A percentile compares a stretch with the other conserved stretches of the same genome.
These are phyloP conservation scores for Pyrgilauda ruficollis DNA, from an alignment of 2,113 vertebrate genomes.

Conservation along the genomic window DNA sequence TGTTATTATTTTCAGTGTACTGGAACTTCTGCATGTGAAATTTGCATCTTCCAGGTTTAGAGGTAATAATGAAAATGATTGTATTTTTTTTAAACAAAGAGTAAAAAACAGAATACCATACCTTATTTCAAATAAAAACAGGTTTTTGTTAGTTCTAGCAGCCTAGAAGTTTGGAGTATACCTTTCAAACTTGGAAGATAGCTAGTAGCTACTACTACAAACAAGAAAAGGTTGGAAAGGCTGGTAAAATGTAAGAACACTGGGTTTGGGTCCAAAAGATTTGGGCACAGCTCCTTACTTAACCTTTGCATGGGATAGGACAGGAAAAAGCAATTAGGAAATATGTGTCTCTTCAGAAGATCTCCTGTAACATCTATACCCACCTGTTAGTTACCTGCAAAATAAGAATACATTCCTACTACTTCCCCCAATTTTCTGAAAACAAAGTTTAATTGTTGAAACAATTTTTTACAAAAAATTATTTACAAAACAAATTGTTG, in stretches of 20 bases:
- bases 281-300: background rate
- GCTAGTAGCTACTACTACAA: background rate
- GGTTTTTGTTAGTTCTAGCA: background rate
- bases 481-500: background rate
- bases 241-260: background rate
- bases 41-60: background rate
- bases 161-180: background rate
- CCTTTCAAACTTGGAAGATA: background rate
- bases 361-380: background rate
- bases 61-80: background rate
- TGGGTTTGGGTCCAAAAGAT: background rate
- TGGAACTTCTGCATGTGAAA: background rate
- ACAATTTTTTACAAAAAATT: no score
- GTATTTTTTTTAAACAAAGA: background rate
- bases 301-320: background rate
- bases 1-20: background rate
- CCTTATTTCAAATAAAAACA: background rate
- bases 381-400: background rate
- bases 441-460: background rate
- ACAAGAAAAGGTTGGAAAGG: background rate
- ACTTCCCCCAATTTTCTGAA: background rate
- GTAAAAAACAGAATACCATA: background rate
- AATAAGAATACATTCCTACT: background rate
- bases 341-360: background rate
- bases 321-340: background rate